Conservation (phyloP, 2,797 vertebrate species). For the Sebastiscus albofasciatus region DNA sequence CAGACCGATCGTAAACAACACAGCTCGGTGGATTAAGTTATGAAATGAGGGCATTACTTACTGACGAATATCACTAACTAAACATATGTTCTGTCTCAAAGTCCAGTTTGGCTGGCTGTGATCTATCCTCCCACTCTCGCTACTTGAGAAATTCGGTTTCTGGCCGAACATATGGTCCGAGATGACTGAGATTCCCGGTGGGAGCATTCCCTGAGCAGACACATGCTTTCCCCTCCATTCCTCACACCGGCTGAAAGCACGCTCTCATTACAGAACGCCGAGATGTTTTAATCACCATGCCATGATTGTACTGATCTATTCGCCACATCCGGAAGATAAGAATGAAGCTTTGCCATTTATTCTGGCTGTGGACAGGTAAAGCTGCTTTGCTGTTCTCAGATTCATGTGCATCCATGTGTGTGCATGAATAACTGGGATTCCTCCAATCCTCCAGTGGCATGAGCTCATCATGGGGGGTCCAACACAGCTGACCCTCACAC, state of each 20-base stretch:
- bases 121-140: conserved; percentile 42
- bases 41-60: background rate
- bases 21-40: background rate
- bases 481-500: conserved; percentile 47
- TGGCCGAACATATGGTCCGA: conserved; percentile 62
- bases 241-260: conserved; percentile 37
- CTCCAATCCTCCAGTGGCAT: conserved; percentile 51
- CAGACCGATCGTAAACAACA: conserved; percentile 14
- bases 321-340: background rate
- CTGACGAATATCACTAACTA: background rate
- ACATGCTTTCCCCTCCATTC: conserved; percentile 54
- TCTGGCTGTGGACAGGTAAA: background rate
- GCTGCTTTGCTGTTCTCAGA: background rate
- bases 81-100: conserved; percentile 18
- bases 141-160: conserved; percentile 47
- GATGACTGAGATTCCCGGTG: conserved; percentile 56
- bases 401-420: background rate
- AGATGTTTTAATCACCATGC: conserved; percentile 40
- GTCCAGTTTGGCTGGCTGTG: background rate
- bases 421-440: conserved; percentile 53
- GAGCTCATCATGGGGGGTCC: conserved; percentile 43
- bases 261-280: conserved; percentile 41
- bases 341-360: background rate
- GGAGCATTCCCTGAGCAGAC: conserved; percentile 46
- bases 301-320: conserved; percentile 1